A percentile compares a stretch with the other conserved stretches of the same genome.
Conservation (phyloP, 2,797 vertebrate species). For the Todus mexicanus region DNA sequence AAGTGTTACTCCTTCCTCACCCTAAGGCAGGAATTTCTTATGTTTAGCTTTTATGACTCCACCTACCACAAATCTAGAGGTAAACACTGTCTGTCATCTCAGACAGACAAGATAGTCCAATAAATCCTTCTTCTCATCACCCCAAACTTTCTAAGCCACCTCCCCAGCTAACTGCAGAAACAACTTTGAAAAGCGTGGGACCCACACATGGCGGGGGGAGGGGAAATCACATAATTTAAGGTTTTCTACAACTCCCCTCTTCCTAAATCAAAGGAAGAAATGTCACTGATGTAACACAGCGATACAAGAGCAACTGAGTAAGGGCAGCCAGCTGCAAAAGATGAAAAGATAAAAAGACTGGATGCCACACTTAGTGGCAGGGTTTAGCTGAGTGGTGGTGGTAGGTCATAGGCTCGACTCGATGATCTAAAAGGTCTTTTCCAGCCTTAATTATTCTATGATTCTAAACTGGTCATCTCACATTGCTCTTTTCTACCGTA, state of each 20-base stretch:
- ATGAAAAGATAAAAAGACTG: too few relatives aligned
- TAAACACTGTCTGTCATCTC: background rate
- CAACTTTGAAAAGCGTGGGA: background rate
- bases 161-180: background rate
- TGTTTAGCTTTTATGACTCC: background rate
- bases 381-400: too few relatives aligned
- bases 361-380: too few relatives aligned
- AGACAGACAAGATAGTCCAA: background rate
- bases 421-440: too few relatives aligned
- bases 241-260: background rate
- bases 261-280: background rate
- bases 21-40: background rate
- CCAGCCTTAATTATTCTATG: too few relatives aligned
- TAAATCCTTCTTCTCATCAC: background rate
- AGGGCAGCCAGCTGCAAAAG: background rate
- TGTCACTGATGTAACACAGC: background rate
- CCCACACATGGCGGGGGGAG: background rate
- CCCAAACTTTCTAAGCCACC: background rate
- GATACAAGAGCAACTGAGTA: background rate
- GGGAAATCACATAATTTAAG: background rate
- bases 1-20: background rate
- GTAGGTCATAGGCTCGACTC: too few relatives aligned
- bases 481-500: background rate
- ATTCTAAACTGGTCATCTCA: background rate
- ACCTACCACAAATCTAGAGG: background rate